Percentiles rank a stretch among this genome's conserved stretches.
Conservation (phyloP, 2,797 vertebrate genomes). For the Ataeniobius toweri region DNA sequence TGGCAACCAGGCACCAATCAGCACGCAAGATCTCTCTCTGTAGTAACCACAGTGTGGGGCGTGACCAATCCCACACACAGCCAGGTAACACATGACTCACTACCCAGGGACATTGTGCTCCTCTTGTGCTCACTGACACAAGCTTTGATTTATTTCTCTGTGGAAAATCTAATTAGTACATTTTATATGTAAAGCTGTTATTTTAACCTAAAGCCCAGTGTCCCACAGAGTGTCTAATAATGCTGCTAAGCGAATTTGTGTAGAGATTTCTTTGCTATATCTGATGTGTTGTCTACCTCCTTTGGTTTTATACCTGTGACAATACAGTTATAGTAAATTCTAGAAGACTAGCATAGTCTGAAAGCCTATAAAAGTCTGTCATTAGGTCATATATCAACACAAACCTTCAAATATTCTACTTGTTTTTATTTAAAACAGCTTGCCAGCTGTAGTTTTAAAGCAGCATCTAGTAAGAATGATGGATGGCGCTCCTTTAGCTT, state of each 20-base stretch:
- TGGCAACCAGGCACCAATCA: conserved; percentile 94
- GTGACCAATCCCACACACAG: conserved; percentile 94
- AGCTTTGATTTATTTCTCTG: conserved; percentile 3
- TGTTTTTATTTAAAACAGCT: not conserved
- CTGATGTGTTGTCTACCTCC: not conserved
- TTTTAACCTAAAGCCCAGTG: not conserved
- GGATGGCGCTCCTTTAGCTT: not conserved
- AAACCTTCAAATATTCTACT: not conserved
- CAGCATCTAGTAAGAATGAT: too few relatives aligned
- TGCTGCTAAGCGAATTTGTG: not conserved
- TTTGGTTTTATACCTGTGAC: not conserved
- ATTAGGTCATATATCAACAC: not conserved
- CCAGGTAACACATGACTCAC: conserved; percentile 84
- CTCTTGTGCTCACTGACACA: not conserved
- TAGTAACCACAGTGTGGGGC: conserved; percentile 98
- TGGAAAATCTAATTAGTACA: not conserved
- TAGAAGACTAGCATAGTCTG: not conserved
- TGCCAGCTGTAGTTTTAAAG: not conserved
- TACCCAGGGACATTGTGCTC: conserved; percentile 21
- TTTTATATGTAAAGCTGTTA: not conserved
- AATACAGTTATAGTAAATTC: not conserved
- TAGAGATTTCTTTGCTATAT: not conserved
- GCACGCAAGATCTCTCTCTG: conserved; percentile 92
- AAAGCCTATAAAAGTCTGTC: not conserved
- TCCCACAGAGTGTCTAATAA: not conserved